phyloP scores from a whole-genome alignment of 2,113 vertebrate genomes.

The Machaerirhynchus nigripectus region DNA sequence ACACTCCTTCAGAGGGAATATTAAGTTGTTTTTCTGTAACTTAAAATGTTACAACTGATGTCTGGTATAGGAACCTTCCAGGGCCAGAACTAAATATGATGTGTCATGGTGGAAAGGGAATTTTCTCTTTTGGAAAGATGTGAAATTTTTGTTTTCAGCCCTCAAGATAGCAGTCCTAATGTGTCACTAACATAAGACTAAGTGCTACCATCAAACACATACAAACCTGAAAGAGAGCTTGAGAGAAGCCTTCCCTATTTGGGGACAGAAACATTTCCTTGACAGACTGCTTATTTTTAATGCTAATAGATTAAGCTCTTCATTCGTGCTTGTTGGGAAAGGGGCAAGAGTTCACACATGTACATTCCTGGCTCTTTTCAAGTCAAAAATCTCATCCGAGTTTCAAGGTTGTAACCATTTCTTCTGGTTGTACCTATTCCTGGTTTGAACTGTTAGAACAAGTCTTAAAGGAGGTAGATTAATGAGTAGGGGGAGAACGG shows the following conservation, averaged over 20 bases:
- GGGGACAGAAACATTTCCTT: not conserved
- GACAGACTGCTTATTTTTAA: not conserved
- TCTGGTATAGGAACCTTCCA: not conserved
- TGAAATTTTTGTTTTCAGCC: not conserved
- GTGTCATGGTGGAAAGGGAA: not conserved
- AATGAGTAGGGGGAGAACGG: not conserved
- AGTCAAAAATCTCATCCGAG: not conserved
- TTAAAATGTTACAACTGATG: not conserved
- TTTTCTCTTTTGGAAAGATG: not conserved
- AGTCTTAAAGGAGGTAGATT: not conserved
- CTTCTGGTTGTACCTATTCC: not conserved
- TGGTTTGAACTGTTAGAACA: not conserved
- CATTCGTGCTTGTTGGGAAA: not conserved
- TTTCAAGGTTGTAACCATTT: not conserved
- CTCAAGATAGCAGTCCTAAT: not conserved
- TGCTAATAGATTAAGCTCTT: not conserved
- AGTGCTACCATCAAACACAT: not conserved
- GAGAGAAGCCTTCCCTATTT: not conserved
- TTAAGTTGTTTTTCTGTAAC: not conserved
- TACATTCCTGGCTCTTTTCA: not conserved
- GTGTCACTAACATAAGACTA: not conserved
- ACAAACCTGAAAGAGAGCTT: not conserved
- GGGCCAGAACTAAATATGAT: not conserved
- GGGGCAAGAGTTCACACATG: not conserved
- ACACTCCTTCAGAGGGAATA: not conserved